A percentile compares a stretch with the other conserved stretches of the same genome.
Evolutionary conservation across 2,888 invertebrate species (phyloP).

Genomic region (Euphydryas editha): DNA sequence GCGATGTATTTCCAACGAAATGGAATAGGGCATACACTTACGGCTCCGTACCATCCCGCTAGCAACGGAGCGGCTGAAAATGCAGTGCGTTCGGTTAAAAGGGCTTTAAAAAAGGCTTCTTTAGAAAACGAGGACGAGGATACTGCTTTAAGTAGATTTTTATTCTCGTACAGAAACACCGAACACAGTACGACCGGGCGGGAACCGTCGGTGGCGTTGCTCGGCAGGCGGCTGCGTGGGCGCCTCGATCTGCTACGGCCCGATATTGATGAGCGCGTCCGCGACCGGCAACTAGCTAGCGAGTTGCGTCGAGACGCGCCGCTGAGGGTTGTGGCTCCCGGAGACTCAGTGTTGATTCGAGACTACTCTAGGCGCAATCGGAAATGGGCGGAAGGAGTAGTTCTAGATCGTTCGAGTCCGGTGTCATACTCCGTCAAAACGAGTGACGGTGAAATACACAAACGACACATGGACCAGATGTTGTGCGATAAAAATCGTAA

Average conservation of each 20-base stretch:
- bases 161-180: slow-evolving; percentile 40
- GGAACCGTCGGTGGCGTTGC: slow-evolving; percentile 38
- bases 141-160: slow-evolving; percentile 34
- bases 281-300: slow-evolving; percentile 4
- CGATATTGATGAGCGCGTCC: slow-evolving; percentile 7
- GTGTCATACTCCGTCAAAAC: neutral
- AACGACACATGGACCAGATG: neutral
- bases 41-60: slow-evolving; percentile 31
- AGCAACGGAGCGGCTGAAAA: slow-evolving; percentile 42
- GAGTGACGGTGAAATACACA: neutral
- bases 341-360: slow-evolving; percentile 2
- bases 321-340: neutral
- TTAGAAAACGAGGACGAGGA: slow-evolving; percentile 24
- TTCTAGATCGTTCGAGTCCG: neutral
- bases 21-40: neutral
- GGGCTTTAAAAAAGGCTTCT: neutral
- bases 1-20: neutral
- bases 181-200: slow-evolving; percentile 39
- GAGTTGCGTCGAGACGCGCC: neutral
- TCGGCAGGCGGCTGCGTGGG: slow-evolving; percentile 38
- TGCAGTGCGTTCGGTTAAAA: slow-evolving; percentile 16
- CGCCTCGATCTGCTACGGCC: slow-evolving; percentile 39
- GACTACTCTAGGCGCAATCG: slow-evolving; percentile 1
- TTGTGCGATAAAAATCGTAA: no score
- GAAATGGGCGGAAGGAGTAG: neutral